Conservation (phyloP, 2,888 invertebrate genomes). For the Danaus chrysippus region DNA sequence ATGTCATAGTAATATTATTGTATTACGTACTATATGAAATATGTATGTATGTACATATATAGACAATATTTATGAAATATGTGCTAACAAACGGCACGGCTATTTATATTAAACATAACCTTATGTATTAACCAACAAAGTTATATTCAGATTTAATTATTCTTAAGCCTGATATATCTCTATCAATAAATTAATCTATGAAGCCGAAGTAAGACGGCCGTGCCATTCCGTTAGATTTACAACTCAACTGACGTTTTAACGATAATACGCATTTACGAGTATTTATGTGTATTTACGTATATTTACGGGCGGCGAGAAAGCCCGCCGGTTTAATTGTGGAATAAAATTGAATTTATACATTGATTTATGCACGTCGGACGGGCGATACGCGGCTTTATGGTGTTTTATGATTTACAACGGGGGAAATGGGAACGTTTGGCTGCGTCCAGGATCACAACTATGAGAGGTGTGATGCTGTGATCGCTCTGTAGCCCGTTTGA, state of each 20-base stretch:
- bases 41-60: no score
- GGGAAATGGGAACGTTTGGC: slow-evolving; percentile 32
- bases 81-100: no score
- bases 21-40: no score
- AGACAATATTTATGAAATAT: no score
- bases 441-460: slow-evolving; percentile 11
- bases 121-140: not conserved
- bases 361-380: slow-evolving; percentile 56
- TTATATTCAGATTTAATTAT: slow-evolving; percentile 4
- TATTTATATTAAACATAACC: not conserved
- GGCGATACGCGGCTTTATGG: slow-evolving; percentile 48
- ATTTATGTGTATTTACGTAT: slow-evolving; percentile 73
- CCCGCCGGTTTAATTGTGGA: slow-evolving; percentile 75
- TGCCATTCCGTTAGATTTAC: slow-evolving; percentile 67
- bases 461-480: slow-evolving; percentile 12
- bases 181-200: slow-evolving; percentile 33
- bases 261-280: slow-evolving; percentile 77
- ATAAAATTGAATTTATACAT: slow-evolving; percentile 77
- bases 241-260: slow-evolving; percentile 73
- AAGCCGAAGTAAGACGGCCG: slow-evolving; percentile 46
- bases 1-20: no score
- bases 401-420: slow-evolving; percentile 41
- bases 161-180: slow-evolving; percentile 23
- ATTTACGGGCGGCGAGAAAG: slow-evolving; percentile 72
- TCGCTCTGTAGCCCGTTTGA: slow-evolving; percentile 10